Evolutionary conservation across 2,888 invertebrate genomes (phyloP).

Genomic region (Ctena decussata): DNA sequence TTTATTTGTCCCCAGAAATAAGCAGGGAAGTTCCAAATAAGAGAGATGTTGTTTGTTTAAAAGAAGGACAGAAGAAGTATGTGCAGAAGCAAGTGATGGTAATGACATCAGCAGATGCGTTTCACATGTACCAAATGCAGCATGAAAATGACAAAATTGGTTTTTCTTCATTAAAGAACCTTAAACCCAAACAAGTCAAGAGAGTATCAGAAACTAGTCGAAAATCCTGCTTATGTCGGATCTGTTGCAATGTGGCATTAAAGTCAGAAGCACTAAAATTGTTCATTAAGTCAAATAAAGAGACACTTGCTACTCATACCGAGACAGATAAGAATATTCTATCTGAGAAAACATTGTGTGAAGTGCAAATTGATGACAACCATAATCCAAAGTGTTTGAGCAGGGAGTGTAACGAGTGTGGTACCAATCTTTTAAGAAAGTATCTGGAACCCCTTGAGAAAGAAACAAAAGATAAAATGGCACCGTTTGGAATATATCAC

Average conservation of each 20-base stretch:
- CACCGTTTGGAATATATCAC: neutral
- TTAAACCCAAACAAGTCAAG: slow-evolving; percentile 11
- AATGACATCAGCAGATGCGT: slow-evolving; percentile 22
- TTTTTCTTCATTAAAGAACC: slow-evolving; percentile 11
- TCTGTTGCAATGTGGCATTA: too few species aligned
- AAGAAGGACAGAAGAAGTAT: slow-evolving; percentile 1
- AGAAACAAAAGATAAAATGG: slow-evolving; percentile 7
- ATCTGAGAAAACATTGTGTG: too few species aligned
- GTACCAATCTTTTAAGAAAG: neutral
- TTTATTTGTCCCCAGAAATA: slow-evolving; percentile 9
- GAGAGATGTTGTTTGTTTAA: slow-evolving; percentile 22
- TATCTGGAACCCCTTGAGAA: too few species aligned
- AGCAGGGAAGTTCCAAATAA: slow-evolving; percentile 16
- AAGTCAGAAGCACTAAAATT: too few species aligned
- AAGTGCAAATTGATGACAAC: too few species aligned
- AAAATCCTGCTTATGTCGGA: slow-evolving; percentile 18
- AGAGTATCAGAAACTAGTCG: slow-evolving; percentile 13
- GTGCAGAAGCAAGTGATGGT: slow-evolving; percentile 22
- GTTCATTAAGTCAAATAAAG: too few species aligned
- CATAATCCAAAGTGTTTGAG: too few species aligned
- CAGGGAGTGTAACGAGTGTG: too few species aligned
- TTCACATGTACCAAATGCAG: neutral
- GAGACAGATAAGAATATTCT: too few species aligned
- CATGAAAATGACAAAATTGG: slow-evolving; percentile 14
- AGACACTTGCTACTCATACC: too few species aligned